Conservation (phyloP, 2,888 invertebrate genomes). For the Leptinotarsa rubiginosa region DNA sequence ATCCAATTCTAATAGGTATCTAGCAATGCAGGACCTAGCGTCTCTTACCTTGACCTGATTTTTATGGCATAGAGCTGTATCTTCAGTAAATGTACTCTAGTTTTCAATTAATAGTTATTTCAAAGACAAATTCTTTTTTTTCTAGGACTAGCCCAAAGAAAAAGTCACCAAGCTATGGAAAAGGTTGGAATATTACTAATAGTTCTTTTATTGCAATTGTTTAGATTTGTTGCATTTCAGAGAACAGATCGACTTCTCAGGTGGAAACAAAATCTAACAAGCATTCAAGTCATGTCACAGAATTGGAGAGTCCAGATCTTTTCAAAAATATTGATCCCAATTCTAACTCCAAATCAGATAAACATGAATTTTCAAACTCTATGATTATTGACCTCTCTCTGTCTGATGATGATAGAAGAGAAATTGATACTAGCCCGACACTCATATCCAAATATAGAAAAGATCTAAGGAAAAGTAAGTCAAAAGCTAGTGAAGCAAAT, state of each 20-base stretch:
- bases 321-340: conserved; percentile 31
- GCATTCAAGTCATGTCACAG: conserved; percentile 4
- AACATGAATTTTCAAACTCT: conserved; percentile 20
- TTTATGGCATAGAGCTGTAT: no score
- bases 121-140: background rate
- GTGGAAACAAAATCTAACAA: background rate
- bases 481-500: background rate
- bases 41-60: no score
- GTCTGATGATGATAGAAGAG: conserved; percentile 37
- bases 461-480: conserved; percentile 30
- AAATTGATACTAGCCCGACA: conserved; percentile 41
- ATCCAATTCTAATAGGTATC: no score
- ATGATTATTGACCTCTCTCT: conserved; percentile 35
- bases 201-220: background rate
- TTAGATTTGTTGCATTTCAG: conserved; percentile 6
- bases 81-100: no score
- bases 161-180: conserved; percentile 24
- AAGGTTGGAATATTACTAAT: conserved; percentile 23
- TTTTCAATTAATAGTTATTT: no score
- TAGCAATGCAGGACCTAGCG: no score
- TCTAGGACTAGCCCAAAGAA: conserved; percentile 10
- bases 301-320: conserved; percentile 43
- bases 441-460: conserved; percentile 41
- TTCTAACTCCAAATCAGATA: conserved; percentile 10
- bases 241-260: background rate